These are phyloP conservation scores for Drosophila bipectinata DNA, from an alignment of 1,140 invertebrate genomes.

Conservation along the genomic window DNA sequence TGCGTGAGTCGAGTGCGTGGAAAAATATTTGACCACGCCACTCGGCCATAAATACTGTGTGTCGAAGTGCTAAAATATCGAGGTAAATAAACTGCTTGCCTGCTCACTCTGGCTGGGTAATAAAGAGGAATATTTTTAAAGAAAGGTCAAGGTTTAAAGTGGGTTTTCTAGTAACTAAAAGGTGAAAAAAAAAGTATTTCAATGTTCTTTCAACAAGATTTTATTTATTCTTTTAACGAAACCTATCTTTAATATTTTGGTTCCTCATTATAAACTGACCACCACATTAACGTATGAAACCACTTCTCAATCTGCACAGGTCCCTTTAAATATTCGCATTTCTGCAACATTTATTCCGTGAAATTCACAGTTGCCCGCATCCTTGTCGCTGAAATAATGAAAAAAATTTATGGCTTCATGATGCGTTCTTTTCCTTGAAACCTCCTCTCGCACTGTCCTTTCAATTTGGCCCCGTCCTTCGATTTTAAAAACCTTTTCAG, in stretches of 20 bases:
- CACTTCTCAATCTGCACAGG: not conserved
- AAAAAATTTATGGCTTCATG: slow-evolving; percentile 42
- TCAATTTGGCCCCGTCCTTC: not conserved
- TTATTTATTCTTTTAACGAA: not conserved
- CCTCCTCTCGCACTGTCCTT: not conserved
- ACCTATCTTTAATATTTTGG: not conserved
- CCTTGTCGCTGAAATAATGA: slow-evolving; percentile 36
- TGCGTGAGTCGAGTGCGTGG: slow-evolving; percentile 43
- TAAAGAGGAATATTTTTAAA: not conserved
- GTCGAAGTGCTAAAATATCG: slow-evolving; percentile 9
- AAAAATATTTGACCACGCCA: slow-evolving; percentile 46
- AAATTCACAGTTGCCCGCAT: slow-evolving; percentile 2
- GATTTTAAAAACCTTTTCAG: slow-evolving; percentile 19
- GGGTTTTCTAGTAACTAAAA: not conserved
- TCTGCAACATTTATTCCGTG: slow-evolving; percentile 5
- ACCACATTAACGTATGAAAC: not conserved
- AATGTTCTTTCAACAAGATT: not conserved
- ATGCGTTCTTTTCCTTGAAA: not conserved
- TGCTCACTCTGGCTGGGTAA: not conserved
- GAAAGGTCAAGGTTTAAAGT: not conserved
- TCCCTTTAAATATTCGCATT: not conserved
- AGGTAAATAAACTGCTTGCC: not conserved
- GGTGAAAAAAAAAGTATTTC: not conserved
- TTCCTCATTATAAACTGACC: not conserved
- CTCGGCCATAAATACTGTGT: slow-evolving; percentile 30